Conservation (phyloP, 2,888 invertebrate species). For the Apotomis turbidana region DNA sequence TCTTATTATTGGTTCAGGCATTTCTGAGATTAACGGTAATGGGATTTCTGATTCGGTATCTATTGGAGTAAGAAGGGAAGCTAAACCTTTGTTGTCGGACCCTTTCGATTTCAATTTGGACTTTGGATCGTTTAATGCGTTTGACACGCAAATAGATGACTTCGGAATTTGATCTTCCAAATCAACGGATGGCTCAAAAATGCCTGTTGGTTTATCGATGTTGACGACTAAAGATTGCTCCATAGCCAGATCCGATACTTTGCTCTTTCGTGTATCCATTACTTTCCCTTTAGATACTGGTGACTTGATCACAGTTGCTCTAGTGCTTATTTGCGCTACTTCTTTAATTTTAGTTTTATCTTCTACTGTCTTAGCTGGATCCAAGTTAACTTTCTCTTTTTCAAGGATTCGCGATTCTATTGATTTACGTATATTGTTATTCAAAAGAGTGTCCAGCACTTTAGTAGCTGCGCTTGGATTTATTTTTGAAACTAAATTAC, state of each 20-base stretch:
- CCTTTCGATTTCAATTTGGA: conserved; percentile 65
- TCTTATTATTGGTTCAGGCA: conserved; percentile 69
- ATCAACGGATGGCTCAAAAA: conserved; percentile 88
- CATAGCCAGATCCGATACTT: conserved; percentile 57
- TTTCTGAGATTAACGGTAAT: conserved; percentile 71
- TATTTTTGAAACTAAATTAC: conserved; percentile 85
- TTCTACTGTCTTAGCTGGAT: conserved; percentile 60
- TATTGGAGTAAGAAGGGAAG: conserved; percentile 62
- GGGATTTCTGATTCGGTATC: conserved; percentile 77
- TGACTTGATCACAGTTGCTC: conserved; percentile 84
- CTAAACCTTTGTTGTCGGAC: conserved; percentile 55
- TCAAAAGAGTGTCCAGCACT: conserved; percentile 78
- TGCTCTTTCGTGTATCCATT: conserved; percentile 75
- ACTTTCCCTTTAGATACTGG: conserved; percentile 81
- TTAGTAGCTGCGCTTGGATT: conserved; percentile 81
- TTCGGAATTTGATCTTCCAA: conserved; percentile 87
- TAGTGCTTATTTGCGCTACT: conserved; percentile 69
- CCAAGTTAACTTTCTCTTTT: conserved; percentile 68
- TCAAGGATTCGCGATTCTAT: conserved; percentile 79
- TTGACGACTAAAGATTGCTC: conserved; percentile 69
- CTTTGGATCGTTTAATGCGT: conserved; percentile 68
- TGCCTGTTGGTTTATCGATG: conserved; percentile 85
- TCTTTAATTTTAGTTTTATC: conserved; percentile 71
- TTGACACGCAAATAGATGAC: conserved; percentile 79
- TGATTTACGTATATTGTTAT: conserved; percentile 79